Conservation (phyloP, 2,888 invertebrate genomes). For the Scrobipalpa costella region DNA sequence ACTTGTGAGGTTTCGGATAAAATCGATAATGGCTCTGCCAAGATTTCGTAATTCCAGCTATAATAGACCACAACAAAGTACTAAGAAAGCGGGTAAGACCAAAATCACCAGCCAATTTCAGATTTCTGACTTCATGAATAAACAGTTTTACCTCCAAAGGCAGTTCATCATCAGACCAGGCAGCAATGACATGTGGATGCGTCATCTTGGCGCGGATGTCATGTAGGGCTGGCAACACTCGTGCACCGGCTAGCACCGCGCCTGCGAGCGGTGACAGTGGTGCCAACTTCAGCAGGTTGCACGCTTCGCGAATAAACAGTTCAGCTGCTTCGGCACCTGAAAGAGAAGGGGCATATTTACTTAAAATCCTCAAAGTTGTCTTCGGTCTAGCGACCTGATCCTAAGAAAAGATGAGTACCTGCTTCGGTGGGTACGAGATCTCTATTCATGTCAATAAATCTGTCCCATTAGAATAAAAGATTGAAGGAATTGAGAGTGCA, state of each 20-base stretch:
- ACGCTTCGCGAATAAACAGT: conserved; percentile 95
- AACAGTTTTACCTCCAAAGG: conserved; percentile 84
- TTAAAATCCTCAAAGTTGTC: background rate
- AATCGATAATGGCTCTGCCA: too few species aligned
- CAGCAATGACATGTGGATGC: conserved; percentile 88
- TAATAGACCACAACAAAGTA: background rate
- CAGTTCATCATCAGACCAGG: conserved; percentile 98
- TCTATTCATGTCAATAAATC: too few species aligned
- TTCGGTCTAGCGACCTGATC: background rate
- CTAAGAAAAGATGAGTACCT: too few species aligned
- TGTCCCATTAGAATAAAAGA: too few species aligned
- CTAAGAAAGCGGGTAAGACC: background rate
- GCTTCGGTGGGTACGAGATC: background rate
- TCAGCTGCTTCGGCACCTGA: conserved; percentile 89
- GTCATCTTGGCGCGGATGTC: conserved; percentile 86
- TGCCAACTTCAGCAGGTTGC: conserved; percentile 92
- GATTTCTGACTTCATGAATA: too few species aligned
- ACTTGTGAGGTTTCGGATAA: too few species aligned
- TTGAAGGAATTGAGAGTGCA: too few species aligned
- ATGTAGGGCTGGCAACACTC: conserved; percentile 95
- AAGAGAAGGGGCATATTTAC: background rate
- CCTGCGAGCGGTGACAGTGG: conserved; percentile 89
- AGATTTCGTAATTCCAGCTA: too few species aligned
- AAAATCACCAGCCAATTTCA: background rate
- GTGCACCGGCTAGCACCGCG: conserved; percentile 95